These are phyloP conservation scores for Pionites leucogaster DNA, from an alignment of 2,113 vertebrate species.

Conservation along the genomic window DNA sequence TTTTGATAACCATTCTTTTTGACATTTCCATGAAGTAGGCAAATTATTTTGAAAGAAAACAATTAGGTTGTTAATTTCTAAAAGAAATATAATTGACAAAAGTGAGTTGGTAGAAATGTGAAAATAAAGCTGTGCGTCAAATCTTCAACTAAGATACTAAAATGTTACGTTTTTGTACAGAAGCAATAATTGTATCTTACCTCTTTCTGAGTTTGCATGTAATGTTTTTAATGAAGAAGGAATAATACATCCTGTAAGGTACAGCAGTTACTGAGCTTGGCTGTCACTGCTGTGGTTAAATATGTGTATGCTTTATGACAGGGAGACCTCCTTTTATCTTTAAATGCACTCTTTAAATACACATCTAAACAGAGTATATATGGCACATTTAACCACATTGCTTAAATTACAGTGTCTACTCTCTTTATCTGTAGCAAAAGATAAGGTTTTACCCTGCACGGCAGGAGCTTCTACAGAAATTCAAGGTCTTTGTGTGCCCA, in stretches of 20 bases:
- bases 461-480: not conserved
- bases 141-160: not conserved
- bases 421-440: not conserved
- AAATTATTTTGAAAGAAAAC: not conserved
- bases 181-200: not conserved
- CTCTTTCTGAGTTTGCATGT: not conserved
- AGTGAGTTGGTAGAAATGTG: not conserved
- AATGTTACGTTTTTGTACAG: not conserved
- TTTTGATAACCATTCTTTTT: not conserved
- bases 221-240: not conserved
- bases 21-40: not conserved
- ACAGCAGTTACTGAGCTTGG: not conserved
- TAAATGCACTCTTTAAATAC: not conserved
- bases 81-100: not conserved
- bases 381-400: not conserved
- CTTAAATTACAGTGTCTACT: not conserved
- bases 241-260: not conserved
- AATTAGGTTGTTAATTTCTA: not conserved
- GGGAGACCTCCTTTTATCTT: not conserved
- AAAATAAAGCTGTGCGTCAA: not conserved
- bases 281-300: not conserved
- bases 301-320: not conserved
- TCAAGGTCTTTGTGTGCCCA: not conserved
- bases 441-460: accelerated
- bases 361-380: not conserved